Conservation (phyloP, 2,888 invertebrate genomes). For the Melanostoma mellinum region DNA sequence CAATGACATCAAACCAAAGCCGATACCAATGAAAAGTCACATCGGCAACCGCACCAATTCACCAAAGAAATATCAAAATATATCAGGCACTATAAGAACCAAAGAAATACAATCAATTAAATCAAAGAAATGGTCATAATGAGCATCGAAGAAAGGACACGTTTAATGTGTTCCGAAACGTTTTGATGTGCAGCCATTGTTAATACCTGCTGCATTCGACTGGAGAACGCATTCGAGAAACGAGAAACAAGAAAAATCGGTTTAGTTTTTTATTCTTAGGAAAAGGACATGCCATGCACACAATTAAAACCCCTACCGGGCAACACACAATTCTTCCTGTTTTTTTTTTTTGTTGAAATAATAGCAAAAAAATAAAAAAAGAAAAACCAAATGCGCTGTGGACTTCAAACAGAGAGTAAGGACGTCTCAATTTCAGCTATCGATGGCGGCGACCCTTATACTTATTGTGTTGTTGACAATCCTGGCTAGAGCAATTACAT, state of each 20-base stretch:
- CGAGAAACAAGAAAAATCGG: slow-evolving; percentile 33
- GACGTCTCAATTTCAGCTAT: slow-evolving; percentile 69
- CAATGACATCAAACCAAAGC: slow-evolving; percentile 63
- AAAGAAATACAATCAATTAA: slow-evolving; percentile 67
- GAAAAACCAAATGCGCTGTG: slow-evolving; percentile 48
- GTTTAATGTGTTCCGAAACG: slow-evolving; percentile 72
- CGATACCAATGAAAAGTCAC: slow-evolving; percentile 50
- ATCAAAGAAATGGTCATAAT: slow-evolving; percentile 70
- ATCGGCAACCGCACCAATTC: slow-evolving; percentile 65
- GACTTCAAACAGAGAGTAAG: slow-evolving; percentile 65
- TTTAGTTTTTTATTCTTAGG: slow-evolving; percentile 50
- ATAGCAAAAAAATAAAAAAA: slow-evolving; percentile 37
- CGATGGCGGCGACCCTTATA: slow-evolving; percentile 63
- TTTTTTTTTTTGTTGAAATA: slow-evolving; percentile 35
- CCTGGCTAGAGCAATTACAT: slow-evolving; percentile 69
- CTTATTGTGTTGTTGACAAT: slow-evolving; percentile 66
- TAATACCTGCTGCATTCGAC: slow-evolving; percentile 65
- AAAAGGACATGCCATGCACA: slow-evolving; percentile 64
- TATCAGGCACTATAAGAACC: slow-evolving; percentile 33
- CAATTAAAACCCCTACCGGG: slow-evolving; percentile 72
- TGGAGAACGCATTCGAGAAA: slow-evolving; percentile 52
- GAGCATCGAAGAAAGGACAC: slow-evolving; percentile 71
- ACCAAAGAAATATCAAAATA: slow-evolving; percentile 68
- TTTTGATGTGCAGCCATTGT: slow-evolving; percentile 69
- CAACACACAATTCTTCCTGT: slow-evolving; percentile 51